Conservation (phyloP, 2,797 vertebrate species). For the Argya squamiceps region DNA sequence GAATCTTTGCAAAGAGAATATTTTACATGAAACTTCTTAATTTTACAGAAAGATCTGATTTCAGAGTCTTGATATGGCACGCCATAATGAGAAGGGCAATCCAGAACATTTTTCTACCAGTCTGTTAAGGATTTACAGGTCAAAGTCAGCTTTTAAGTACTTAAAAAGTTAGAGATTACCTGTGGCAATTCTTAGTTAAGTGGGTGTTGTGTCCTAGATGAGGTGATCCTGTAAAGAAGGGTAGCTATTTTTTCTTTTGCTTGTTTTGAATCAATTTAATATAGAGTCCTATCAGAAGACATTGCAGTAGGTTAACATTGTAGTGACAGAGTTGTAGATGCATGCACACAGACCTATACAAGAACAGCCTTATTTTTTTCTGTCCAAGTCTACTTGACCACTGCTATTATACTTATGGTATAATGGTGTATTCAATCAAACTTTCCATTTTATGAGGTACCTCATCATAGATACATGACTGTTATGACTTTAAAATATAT, state of each 20-base stretch:
- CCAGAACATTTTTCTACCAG: not conserved
- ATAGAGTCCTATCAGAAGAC: not conserved
- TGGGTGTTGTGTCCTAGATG: not conserved
- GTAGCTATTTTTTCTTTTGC: not conserved
- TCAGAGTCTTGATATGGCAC: not conserved
- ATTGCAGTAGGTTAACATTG: not conserved
- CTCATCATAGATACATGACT: not conserved
- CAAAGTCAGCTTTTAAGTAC: not conserved
- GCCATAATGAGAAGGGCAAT: not conserved
- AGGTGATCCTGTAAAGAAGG: not conserved
- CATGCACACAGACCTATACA: not conserved
- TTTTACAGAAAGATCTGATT: not conserved
- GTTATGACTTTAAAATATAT: slow-evolving; percentile 30
- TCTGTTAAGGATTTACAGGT: not conserved
- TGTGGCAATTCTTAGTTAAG: not conserved
- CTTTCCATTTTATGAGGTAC: not conserved
- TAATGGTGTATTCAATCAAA: not conserved
- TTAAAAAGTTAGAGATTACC: not conserved
- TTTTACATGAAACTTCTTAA: not conserved
- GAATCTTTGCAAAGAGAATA: not conserved
- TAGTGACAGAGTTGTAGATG: not conserved
- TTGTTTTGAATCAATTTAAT: not conserved
- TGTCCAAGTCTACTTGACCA: not conserved
- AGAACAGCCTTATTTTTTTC: not conserved
- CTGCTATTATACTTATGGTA: not conserved